These are phyloP conservation scores for Monomorium pharaonis DNA, from an alignment of 1,140 invertebrate genomes.

Conservation along the genomic window DNA sequence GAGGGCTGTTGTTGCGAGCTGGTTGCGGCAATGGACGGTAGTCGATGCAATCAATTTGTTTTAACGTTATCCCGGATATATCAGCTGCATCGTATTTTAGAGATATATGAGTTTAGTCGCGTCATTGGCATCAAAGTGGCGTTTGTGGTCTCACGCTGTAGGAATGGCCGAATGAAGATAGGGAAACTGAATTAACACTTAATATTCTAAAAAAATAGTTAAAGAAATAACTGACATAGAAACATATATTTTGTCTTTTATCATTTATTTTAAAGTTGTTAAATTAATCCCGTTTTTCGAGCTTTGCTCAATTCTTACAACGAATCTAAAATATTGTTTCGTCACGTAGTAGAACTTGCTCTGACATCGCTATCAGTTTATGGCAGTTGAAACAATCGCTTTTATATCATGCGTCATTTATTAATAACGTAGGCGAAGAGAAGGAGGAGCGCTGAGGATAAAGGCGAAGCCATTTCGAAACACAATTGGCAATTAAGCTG, in stretches of 20 bases:
- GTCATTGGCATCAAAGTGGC: neutral
- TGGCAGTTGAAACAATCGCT: constrained; percentile 22
- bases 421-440: constrained; percentile 42
- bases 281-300: neutral
- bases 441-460: constrained; percentile 48
- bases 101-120: constrained; percentile 21
- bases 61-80: constrained; percentile 49
- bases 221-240: neutral
- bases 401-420: constrained; percentile 51
- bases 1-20: constrained; percentile 43
- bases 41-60: constrained; percentile 57
- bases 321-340: neutral
- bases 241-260: neutral
- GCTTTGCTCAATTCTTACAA: neutral
- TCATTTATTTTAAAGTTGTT: neutral
- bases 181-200: neutral
- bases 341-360: neutral
- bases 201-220: neutral
- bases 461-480: constrained; percentile 60
- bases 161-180: neutral
- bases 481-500: constrained; percentile 72
- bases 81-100: constrained; percentile 40
- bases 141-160: neutral
- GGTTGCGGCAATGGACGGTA: constrained; percentile 26
- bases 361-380: constrained; percentile 11